phyloP scores from a whole-genome alignment of 1,140 invertebrate genomes.

The Brachionus rotundiformis region DNA sequence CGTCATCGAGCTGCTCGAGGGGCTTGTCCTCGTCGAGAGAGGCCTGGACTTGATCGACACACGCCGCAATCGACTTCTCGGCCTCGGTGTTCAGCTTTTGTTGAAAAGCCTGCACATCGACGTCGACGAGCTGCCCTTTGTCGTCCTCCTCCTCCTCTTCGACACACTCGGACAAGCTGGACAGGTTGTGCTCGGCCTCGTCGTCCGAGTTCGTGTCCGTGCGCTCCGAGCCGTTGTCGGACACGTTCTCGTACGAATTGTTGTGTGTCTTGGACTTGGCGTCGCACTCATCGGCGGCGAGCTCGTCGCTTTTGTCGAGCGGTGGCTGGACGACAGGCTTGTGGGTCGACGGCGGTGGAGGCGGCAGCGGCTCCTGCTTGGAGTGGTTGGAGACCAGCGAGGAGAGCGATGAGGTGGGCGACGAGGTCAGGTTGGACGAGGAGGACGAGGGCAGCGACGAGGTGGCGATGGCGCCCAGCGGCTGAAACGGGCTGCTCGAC shows the following conservation, averaged over 20 bases:
- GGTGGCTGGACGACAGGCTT: no score
- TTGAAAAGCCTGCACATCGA: background rate
- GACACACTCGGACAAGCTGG: background rate
- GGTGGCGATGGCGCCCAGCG: background rate
- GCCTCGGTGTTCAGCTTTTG: background rate
- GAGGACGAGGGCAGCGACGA: slow-evolving; percentile 31
- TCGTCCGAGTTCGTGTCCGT: background rate
- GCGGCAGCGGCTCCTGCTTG: background rate
- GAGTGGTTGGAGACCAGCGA: background rate
- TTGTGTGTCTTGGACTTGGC: background rate
- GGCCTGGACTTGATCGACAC: background rate
- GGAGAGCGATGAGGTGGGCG: slow-evolving; percentile 5
- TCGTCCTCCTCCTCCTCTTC: background rate
- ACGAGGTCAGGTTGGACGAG: slow-evolving; percentile 3
- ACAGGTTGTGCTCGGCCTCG: background rate
- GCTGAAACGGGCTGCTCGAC: slow-evolving; percentile 5
- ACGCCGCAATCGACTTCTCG: background rate
- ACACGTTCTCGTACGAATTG: slow-evolving; percentile 16
- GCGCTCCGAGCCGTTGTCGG: background rate
- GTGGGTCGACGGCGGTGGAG: no score
- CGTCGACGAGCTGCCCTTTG: no score
- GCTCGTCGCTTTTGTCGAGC: no score
- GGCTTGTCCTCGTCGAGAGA: background rate
- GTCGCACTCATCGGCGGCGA: background rate
- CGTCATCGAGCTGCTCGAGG: background rate